These are phyloP conservation scores for Pyrrhia umbra DNA, from an alignment of 2,888 invertebrate species.

Conservation along the genomic window DNA sequence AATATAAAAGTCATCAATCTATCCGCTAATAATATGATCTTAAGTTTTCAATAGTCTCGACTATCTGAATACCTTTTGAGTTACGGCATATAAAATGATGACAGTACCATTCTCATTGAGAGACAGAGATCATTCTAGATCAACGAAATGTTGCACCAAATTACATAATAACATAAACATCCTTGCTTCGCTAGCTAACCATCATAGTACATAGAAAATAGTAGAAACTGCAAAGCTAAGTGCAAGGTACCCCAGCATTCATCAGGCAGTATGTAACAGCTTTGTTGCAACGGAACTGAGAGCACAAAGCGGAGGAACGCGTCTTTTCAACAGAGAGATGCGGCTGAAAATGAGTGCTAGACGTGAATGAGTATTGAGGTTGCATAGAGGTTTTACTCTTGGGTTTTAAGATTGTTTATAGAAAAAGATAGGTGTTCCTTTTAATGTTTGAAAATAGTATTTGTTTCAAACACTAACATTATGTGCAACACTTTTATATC, in stretches of 20 bases:
- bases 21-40: no score
- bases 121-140: no score
- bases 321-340: constrained; percentile 53
- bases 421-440: no score
- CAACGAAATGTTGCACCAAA: no score
- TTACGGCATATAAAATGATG: no score
- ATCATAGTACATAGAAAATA: neutral
- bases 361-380: constrained; percentile 50
- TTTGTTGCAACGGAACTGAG: constrained; percentile 55
- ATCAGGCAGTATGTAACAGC: constrained; percentile 51
- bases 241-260: constrained; percentile 46
- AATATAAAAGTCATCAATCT: no score
- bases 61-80: no score
- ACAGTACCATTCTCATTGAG: no score
- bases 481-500: no score
- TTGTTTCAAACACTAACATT: neutral
- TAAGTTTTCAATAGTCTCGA: no score
- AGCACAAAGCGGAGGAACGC: constrained; percentile 49
- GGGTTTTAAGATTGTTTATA: neutral
- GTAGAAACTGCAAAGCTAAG: constrained; percentile 42
- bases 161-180: neutral
- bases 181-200: neutral
- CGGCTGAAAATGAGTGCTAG: constrained; percentile 46
- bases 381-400: constrained; percentile 18
- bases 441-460: neutral